A percentile compares a stretch with the other conserved stretches of the same genome.
Evolutionary conservation across 2,888 invertebrate species (phyloP).

Genomic region (Diplazon laetatorius): DNA sequence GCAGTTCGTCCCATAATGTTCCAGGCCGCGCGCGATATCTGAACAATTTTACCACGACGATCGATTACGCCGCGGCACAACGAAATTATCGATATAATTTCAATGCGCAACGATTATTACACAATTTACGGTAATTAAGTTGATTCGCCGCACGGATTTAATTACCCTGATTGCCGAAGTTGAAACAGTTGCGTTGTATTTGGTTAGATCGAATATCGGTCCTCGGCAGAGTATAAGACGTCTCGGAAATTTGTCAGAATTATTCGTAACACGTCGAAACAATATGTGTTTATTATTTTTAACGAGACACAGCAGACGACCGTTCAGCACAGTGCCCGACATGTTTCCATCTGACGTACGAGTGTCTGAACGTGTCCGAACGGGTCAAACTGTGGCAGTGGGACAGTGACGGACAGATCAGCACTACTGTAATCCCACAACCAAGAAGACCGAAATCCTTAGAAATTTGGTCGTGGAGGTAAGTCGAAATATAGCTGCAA

Average conservation of each 20-base stretch:
- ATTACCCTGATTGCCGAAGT: slow-evolving; percentile 64
- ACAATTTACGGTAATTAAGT: slow-evolving; percentile 4
- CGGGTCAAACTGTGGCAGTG: no score
- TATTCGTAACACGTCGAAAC: slow-evolving; percentile 55
- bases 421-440: no score
- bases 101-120: slow-evolving; percentile 11
- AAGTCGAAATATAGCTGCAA: no score
- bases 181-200: slow-evolving; percentile 50
- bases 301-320: slow-evolving; percentile 62
- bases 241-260: slow-evolving; percentile 45
- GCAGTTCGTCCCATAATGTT: slow-evolving; percentile 76
- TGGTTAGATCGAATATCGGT: slow-evolving; percentile 55
- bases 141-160: slow-evolving; percentile 14
- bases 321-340: slow-evolving; percentile 68
- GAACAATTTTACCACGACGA: slow-evolving; percentile 29
- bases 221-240: slow-evolving; percentile 65
- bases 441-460: no score
- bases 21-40: slow-evolving; percentile 38
- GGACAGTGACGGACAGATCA: no score
- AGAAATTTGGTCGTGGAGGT: no score
- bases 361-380: no score
- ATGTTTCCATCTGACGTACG: slow-evolving; percentile 66
- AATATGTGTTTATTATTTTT: slow-evolving; percentile 63
- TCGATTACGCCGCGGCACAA: not conserved
- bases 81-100: slow-evolving; percentile 7